Percentiles rank a stretch among this genome's conserved stretches.
These are phyloP conservation scores for Platycercus adscitus DNA, from an alignment of 2,113 vertebrate species.

Conservation along the genomic window DNA sequence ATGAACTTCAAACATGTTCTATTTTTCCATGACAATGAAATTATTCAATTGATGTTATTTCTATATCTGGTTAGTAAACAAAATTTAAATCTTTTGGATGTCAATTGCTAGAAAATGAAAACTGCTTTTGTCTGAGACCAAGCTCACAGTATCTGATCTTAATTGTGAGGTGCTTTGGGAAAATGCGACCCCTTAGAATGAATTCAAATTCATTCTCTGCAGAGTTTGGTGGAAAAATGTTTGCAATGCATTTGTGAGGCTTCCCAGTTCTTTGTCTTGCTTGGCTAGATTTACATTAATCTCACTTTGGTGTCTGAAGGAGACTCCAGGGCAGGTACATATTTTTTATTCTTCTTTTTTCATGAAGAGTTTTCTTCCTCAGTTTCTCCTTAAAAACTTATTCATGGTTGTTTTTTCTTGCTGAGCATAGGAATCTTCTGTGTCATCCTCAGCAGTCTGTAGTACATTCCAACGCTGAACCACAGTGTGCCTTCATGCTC, in stretches of 20 bases:
- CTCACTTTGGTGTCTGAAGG: neutral
- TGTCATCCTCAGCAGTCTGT: neutral
- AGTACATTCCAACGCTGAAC: neutral
- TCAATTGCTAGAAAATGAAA: neutral
- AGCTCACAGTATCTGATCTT: neutral
- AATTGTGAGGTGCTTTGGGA: neutral
- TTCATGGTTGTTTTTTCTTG: neutral
- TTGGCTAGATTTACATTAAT: neutral
- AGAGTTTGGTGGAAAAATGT: neutral
- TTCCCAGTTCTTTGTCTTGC: neutral
- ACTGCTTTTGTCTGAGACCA: neutral
- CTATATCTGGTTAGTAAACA: neutral
- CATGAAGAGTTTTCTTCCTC: neutral
- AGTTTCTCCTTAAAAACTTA: neutral
- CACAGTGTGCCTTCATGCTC: neutral
- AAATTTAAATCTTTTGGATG: constrained; percentile 6
- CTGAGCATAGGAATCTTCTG: neutral
- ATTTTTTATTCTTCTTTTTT: neutral
- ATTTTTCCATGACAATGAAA: neutral
- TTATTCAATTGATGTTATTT: neutral
- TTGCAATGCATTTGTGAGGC: neutral
- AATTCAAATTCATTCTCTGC: neutral
- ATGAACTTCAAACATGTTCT: neutral
- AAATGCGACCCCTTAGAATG: neutral
- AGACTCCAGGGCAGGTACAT: neutral